Base-by-base conservation (phyloP, 2,888 invertebrate genomes). In the Craniophora ligustri region DNA sequence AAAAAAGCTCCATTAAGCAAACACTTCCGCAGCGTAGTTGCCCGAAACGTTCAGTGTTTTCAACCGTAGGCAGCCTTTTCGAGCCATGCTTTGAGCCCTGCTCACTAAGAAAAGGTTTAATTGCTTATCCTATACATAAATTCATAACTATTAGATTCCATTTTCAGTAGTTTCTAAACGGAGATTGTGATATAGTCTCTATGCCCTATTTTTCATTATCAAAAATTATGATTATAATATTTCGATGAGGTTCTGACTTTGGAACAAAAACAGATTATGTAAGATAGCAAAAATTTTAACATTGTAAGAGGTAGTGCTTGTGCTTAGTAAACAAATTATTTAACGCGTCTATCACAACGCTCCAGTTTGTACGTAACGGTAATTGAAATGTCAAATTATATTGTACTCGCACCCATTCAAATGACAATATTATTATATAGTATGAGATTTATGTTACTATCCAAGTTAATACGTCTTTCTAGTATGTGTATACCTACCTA, bases 221-320 rank as follows among this genome's bases (percentile, higher is more conserved):
- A n/a, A n/a, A n/a, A n/a, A n/a, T n/a, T n/a, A n/a, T n/a, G n/a
- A n/a, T n/a, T n/a, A n/a, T n/a, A n/a, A n/a, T n/a, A n/a, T n/a
- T n/a, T n/a, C n/a, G n/a, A n/a, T n/a, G n/a, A n/a, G n/a, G n/a
- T n/a, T n/a, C n/a, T n/a, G n/a, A n/a, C n/a, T n/a, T n/a, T n/a
- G n/a, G n/a, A 67, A 67, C 65, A 71, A 73, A 66, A 34, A 45
- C 35, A 15, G 14, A 16, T 67, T 74, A 69, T 42, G 36, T 54
- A 68, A 62, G 42, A 18, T 32, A 35, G 39, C 44, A 42, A 56
- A 66, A 56, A 67, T 64, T 62, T 69, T 61, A 66, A 68, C 71
- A 55, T 45, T 64, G 66, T 67, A 67, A 69, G 53, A 72, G 73
- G 55, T 26, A 26, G n/a, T 44, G 45, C 26, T 50, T 48, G 16